phyloP scores from a whole-genome alignment of 2,888 invertebrate species.

The Emesis castigata region DNA sequence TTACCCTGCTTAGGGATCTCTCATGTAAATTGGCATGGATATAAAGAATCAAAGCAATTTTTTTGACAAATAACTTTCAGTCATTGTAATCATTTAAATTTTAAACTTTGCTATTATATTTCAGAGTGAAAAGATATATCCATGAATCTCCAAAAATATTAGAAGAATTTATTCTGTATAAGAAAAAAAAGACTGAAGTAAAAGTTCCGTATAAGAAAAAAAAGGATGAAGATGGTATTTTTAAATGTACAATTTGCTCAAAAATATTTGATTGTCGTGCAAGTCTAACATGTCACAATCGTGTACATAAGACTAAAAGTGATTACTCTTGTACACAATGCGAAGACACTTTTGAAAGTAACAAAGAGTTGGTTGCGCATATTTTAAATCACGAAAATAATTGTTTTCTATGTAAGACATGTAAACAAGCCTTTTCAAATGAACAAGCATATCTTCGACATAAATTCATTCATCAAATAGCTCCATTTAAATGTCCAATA shows the following conservation, averaged over 20 bases:
- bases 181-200: neutral
- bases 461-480: conserved; percentile 7
- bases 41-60: too few species aligned
- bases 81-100: too few species aligned
- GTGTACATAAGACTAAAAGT: neutral
- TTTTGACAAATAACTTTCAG: too few species aligned
- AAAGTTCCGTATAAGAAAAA: neutral
- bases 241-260: conserved; percentile 7
- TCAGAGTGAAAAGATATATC: neutral
- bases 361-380: conserved; percentile 15
- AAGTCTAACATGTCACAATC: neutral
- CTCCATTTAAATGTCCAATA: conserved; percentile 17
- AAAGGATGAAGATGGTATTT: neutral
- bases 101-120: too few species aligned
- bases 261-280: neutral
- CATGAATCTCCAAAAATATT: neutral
- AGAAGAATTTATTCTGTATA: neutral
- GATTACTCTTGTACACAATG: conserved; percentile 24
- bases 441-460: conserved; percentile 22
- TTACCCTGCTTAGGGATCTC: too few species aligned
- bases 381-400: conserved; percentile 16
- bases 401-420: conserved; percentile 25
- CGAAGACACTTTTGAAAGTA: conserved; percentile 20
- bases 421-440: conserved; percentile 28
- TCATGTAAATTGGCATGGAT: too few species aligned